Evolutionary conservation across 1,140 invertebrate species (phyloP), one percentile per base, ranked within the genome.

Genomic region (Drosophila dunni): DNA sequence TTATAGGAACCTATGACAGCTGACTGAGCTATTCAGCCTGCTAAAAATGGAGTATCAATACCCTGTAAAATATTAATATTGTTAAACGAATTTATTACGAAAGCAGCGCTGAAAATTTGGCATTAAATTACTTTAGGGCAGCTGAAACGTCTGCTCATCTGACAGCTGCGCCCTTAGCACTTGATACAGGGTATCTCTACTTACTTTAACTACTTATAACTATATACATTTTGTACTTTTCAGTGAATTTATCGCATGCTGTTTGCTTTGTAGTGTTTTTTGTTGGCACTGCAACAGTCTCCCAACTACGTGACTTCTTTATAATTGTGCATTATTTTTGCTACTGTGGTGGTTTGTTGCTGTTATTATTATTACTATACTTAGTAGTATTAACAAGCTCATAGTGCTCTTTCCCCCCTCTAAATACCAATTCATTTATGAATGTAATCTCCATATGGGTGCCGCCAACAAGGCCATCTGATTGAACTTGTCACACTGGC

Each of bases 391-490:
- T 56, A 40, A 56, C 34, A 56, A 17, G 9, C 29, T 50, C 50
- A 34, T 13, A 13, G 50, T 29, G 11, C 38, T 29, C 24, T 29
- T 29, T 5, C 24, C 11, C n/a, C 36, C 64, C 46, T 20, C 29
- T 53, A 6, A 29, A 42, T 13, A 13, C 45, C 45, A 17, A 53
- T 62, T 50, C 62, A 63, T 62, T 74, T 74, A 74, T 78, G 63
- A 56, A 67, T 83, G 71, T 80, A 88, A 88, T 88, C 79, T 83
- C 65, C 79, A 88, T 88, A 79, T 74, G 79, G 68, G 62, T 20
- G 65, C 73, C 62, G 20, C 42, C 24, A 34, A 24, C 57, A 60
- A 64, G 68, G 68, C 76, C 79, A 79, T 79, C 76, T 74, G 83
- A 86, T 83, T 83, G 80, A 82, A 86, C 75, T 82, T 75, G 75